Evolutionary conservation across 2,113 vertebrate species (phyloP).

Genomic region (Pterocles gutturalis): DNA sequence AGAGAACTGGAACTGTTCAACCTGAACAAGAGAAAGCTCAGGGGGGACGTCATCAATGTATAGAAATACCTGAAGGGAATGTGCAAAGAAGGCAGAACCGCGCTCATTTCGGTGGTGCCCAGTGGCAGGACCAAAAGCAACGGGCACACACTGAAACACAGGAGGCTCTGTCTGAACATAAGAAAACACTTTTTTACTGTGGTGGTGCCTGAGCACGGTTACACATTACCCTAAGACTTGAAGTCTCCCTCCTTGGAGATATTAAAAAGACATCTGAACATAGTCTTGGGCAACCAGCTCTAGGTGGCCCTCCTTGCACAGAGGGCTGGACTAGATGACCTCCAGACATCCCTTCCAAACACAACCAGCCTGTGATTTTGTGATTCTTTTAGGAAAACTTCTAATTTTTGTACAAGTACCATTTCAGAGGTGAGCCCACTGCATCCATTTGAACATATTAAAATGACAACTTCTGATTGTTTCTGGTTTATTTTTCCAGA

Average conservation of each 20-base stretch:
- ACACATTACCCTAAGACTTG: background rate
- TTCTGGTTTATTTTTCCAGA: background rate
- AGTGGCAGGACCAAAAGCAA: background rate
- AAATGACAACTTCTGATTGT: background rate
- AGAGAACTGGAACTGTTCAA: background rate
- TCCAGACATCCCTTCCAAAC: background rate
- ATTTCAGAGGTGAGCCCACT: background rate
- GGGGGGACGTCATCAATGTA: fast-evolving
- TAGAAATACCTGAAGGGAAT: background rate
- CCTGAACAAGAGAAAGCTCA: background rate
- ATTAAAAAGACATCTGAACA: background rate
- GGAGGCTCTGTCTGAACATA: background rate
- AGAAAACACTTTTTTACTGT: background rate
- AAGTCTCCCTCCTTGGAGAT: background rate
- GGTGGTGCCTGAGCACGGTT: background rate
- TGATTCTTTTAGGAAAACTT: background rate
- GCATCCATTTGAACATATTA: background rate
- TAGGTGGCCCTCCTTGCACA: background rate
- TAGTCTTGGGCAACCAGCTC: fast-evolving
- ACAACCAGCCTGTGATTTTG: background rate
- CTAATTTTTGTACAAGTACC: background rate
- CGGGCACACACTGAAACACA: background rate
- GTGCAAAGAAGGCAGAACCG: background rate
- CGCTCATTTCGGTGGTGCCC: background rate
- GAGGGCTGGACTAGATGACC: fast-evolving